phyloP scores from a whole-genome alignment of 2,797 vertebrate species.

The Astyanax mexicanus region DNA sequence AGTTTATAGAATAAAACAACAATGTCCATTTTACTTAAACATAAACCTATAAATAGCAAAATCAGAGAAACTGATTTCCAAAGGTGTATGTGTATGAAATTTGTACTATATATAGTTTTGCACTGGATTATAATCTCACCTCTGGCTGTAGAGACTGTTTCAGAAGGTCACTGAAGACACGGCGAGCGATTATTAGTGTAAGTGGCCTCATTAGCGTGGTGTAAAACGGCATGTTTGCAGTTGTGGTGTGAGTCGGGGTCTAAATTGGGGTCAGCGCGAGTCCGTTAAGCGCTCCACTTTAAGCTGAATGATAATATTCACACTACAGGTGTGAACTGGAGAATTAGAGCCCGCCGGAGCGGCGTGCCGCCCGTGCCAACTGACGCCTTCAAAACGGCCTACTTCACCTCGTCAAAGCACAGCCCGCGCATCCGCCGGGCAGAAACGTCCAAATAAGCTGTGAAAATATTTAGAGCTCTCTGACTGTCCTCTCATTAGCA shows the following conservation, averaged over 20 bases:
- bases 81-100: no score
- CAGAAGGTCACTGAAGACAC: conserved; percentile 4
- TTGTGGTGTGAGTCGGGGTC: conserved; percentile 49
- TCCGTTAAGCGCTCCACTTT: conserved; percentile 64
- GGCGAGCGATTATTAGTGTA: conserved; percentile 15
- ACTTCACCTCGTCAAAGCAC: conserved; percentile 73
- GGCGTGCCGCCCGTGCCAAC: conserved; percentile 69
- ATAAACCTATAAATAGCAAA: no score
- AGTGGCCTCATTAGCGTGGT: conserved; percentile 49
- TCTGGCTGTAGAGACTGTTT: no score
- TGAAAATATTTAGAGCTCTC: conserved; percentile 74
- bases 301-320: conserved; percentile 70
- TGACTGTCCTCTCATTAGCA: conserved; percentile 78
- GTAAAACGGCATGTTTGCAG: conserved; percentile 49
- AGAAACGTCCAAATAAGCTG: conserved; percentile 65
- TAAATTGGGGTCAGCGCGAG: conserved; percentile 63
- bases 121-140: no score
- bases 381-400: conserved; percentile 74
- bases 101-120: no score
- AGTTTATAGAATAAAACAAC: no score
- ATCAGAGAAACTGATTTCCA: no score
- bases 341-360: conserved; percentile 63
- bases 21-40: no score
- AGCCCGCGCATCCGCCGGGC: conserved; percentile 66
- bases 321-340: conserved; percentile 67